Evolutionary conservation across 2,888 invertebrate genomes (phyloP).

Genomic region (Yponomeuta malinellus): DNA sequence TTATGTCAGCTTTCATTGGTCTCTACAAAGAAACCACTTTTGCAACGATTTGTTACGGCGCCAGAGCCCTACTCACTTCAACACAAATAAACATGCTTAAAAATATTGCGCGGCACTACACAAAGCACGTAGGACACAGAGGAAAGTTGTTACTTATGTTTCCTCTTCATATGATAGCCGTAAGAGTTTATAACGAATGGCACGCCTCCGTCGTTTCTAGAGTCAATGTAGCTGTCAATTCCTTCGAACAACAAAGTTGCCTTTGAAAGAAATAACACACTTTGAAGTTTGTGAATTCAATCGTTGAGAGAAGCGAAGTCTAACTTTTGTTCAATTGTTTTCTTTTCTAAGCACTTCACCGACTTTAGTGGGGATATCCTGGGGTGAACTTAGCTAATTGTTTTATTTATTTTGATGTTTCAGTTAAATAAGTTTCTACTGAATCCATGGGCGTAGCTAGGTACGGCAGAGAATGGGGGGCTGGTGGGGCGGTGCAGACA

Average conservation of each 20-base stretch:
- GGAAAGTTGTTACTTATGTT: neutral
- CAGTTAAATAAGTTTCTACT: neutral
- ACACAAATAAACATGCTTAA: neutral
- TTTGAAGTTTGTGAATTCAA: constrained; percentile 67
- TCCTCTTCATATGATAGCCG: neutral
- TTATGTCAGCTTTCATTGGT: neutral
- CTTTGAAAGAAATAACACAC: constrained; percentile 61
- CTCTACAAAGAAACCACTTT: neutral
- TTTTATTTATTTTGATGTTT: constrained; percentile 10
- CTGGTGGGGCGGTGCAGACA: too few relatives aligned
- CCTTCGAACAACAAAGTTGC: constrained; percentile 51
- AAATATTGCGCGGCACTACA: neutral
- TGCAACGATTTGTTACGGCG: neutral
- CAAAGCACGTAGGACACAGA: constrained; percentile 3
- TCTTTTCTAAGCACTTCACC: constrained; percentile 50
- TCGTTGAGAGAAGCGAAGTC: constrained; percentile 53
- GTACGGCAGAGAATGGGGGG: neutral
- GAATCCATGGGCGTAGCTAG: neutral
- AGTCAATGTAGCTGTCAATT: constrained; percentile 54
- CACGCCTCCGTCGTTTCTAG: constrained; percentile 26
- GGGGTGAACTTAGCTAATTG: constrained; percentile 8
- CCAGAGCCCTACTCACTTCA: neutral
- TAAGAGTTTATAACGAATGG: constrained; percentile 10
- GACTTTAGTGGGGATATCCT: constrained; percentile 14
- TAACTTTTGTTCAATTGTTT: constrained; percentile 56